A percentile compares a stretch with the other conserved stretches of the same genome.
Evolutionary conservation across 2,888 invertebrate genomes (phyloP).

Genomic region (Eristalis arbustorum): DNA sequence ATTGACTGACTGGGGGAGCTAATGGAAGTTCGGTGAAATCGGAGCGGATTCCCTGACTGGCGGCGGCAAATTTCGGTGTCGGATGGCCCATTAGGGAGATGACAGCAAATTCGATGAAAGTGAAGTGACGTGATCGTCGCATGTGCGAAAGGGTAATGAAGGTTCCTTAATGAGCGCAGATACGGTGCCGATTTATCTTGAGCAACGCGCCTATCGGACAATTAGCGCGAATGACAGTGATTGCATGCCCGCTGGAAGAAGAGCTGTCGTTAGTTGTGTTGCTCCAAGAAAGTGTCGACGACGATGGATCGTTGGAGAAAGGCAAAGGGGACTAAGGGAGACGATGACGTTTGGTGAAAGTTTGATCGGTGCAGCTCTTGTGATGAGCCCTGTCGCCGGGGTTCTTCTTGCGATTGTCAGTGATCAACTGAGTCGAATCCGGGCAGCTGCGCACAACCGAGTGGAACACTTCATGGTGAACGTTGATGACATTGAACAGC

Average conservation of each 20-base stretch:
- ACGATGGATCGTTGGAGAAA: neutral
- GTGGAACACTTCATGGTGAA: neutral
- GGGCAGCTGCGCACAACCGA: no score
- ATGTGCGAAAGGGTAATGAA: neutral
- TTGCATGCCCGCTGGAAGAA: neutral
- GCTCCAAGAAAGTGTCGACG: no score
- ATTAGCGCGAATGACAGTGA: neutral
- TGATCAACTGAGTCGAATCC: no score
- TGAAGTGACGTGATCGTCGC: neutral
- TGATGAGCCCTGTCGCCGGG: neutral
- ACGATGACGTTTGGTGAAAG: neutral
- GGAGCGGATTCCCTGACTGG: constrained; percentile 9
- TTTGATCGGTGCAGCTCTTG: neutral
- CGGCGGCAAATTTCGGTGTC: constrained; percentile 10
- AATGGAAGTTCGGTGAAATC: constrained; percentile 26
- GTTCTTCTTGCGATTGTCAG: no score
- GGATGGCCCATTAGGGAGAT: constrained; percentile 36
- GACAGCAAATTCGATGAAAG: constrained; percentile 20
- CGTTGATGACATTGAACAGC: no score
- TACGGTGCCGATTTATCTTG: neutral
- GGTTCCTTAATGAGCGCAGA: neutral
- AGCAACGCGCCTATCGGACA: neutral
- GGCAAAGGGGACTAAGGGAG: neutral
- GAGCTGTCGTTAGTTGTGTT: neutral
- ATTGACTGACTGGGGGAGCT: constrained; percentile 11